Percentiles rank a stretch among this genome's conserved stretches.
phyloP scores from a whole-genome alignment of 2,888 invertebrate species.

The Chesias legatella region DNA sequence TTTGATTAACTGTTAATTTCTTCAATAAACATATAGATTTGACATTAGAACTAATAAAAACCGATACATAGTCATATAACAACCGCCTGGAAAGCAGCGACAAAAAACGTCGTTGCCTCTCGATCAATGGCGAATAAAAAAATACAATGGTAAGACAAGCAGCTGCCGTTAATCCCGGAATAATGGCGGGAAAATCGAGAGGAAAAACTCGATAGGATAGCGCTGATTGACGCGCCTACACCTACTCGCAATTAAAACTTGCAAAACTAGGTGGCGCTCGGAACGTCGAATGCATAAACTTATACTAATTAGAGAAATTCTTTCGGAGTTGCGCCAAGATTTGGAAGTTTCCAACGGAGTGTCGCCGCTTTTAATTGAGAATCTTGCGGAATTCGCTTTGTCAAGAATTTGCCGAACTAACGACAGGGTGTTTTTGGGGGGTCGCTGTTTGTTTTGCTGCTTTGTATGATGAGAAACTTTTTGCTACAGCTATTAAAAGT shows the following conservation, averaged over 20 bases:
- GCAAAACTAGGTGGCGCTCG: slow-evolving; percentile 40
- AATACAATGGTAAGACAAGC: slow-evolving; percentile 30
- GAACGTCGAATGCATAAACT: slow-evolving; percentile 69
- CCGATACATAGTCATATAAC: too few species aligned
- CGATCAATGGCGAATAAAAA: slow-evolving; percentile 13
- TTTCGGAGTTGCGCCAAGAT: slow-evolving; percentile 67
- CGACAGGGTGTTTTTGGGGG: slow-evolving; percentile 27
- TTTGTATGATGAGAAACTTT: not conserved
- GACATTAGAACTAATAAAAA: too few species aligned
- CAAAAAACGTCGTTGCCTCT: too few species aligned
- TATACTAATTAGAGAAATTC: slow-evolving; percentile 77
- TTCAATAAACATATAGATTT: too few species aligned
- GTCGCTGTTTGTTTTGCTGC: slow-evolving; percentile 15
- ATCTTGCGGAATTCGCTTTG: slow-evolving; percentile 73
- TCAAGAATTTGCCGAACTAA: slow-evolving; percentile 64
- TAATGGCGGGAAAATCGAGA: slow-evolving; percentile 30
- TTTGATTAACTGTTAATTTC: too few species aligned
- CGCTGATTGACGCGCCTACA: slow-evolving; percentile 57
- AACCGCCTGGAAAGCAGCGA: too few species aligned
- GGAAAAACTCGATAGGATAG: slow-evolving; percentile 34
- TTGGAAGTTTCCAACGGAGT: slow-evolving; percentile 65
- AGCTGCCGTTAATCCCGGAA: slow-evolving; percentile 33
- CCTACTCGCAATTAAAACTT: slow-evolving; percentile 69
- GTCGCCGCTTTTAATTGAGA: slow-evolving; percentile 76
- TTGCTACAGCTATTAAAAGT: too few species aligned